Evolutionary conservation across 2,797 vertebrate species (phyloP).

Genomic region (Cercopithecus petaurista): DNA sequence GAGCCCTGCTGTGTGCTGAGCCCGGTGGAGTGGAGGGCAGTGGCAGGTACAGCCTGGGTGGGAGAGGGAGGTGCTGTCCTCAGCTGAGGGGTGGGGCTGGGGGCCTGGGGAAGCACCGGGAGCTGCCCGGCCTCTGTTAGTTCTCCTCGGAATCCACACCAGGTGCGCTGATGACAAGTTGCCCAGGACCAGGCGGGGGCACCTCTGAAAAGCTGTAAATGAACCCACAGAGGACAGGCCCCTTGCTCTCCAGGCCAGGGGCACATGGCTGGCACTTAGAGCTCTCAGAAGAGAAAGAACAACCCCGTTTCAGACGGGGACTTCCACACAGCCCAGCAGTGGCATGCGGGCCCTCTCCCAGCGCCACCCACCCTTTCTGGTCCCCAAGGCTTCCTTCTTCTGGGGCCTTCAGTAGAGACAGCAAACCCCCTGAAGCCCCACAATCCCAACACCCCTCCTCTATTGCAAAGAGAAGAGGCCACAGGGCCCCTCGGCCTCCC

Average conservation of each 20-base stretch:
- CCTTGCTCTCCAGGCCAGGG: not conserved
- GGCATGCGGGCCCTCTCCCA: not conserved
- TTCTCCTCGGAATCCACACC: not conserved
- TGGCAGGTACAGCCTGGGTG: not conserved
- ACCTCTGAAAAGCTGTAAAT: not conserved
- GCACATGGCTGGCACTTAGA: not conserved
- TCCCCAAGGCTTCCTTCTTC: not conserved
- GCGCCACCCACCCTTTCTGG: not conserved
- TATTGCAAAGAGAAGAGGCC: not conserved
- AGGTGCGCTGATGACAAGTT: not conserved
- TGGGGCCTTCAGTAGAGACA: not conserved
- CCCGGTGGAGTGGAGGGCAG: accelerated
- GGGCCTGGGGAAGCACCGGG: not conserved
- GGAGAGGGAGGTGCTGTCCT: not conserved
- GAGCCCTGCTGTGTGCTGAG: not conserved
- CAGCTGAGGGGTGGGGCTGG: not conserved
- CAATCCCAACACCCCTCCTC: no score
- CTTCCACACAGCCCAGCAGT: not conserved
- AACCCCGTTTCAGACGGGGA: not conserved
- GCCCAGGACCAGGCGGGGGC: not conserved
- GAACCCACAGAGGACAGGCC: not conserved
- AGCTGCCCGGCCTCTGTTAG: accelerated
- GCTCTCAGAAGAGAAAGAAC: not conserved
- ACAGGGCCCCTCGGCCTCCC: not conserved
- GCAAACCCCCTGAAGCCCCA: not conserved